These are phyloP conservation scores for Poeciliopsis paucimaculata DNA, from an alignment of 2,797 vertebrate species.

Conservation along the genomic window DNA sequence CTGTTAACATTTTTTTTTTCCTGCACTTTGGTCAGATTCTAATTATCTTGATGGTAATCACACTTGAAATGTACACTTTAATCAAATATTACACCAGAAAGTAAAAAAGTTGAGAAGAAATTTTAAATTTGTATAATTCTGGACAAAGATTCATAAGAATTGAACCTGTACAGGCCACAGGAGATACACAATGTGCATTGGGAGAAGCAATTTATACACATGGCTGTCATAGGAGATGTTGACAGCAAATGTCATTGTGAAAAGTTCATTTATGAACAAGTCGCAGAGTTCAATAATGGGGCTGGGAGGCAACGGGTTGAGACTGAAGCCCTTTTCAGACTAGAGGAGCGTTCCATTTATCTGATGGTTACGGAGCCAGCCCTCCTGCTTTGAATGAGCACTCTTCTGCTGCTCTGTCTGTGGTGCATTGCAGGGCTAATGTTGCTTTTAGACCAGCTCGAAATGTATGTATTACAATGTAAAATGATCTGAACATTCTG, in stretches of 20 bases:
- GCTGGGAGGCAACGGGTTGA: neutral
- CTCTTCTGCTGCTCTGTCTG: neutral
- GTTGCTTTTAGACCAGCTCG: neutral
- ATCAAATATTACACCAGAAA: neutral
- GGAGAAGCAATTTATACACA: neutral
- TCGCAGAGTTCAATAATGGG: neutral
- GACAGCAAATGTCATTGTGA: neutral
- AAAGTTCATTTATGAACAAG: conserved; percentile 1
- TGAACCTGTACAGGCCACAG: neutral
- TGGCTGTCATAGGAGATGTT: neutral
- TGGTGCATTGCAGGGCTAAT: neutral
- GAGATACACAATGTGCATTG: neutral
- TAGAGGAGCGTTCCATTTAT: neutral
- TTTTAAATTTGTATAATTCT: neutral
- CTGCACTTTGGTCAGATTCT: too few relatives aligned
- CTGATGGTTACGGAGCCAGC: neutral
- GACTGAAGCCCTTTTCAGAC: neutral
- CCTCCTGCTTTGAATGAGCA: neutral
- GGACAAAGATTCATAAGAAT: neutral
- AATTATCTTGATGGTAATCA: neutral
- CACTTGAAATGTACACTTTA: neutral
- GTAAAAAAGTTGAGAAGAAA: neutral
- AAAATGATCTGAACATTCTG: neutral
- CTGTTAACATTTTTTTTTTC: too few relatives aligned
- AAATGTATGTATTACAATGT: neutral